phyloP scores from a whole-genome alignment of 2,888 invertebrate genomes.

The Nowickia ferox region DNA sequence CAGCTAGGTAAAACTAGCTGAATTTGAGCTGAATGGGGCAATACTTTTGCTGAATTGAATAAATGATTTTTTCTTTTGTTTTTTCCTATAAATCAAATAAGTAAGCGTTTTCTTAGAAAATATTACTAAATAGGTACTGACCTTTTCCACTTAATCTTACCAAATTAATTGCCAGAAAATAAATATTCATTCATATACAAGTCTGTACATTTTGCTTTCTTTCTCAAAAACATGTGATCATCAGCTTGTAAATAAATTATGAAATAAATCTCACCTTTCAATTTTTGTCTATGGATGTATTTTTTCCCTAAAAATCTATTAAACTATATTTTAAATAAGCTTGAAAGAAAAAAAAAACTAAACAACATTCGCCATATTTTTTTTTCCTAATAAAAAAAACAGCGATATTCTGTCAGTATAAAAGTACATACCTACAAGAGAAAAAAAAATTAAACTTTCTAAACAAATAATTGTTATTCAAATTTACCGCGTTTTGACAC shows the following conservation, averaged over 20 bases:
- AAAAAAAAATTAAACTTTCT: conserved; percentile 32
- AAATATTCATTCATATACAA: not conserved
- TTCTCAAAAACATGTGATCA: not conserved
- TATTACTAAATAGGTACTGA: conserved; percentile 10
- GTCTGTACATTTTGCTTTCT: not conserved
- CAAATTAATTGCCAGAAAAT: conserved; percentile 12
- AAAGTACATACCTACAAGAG: not conserved
- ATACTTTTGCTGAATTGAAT: no score
- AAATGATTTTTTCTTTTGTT: not conserved
- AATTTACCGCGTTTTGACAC: conserved; percentile 38
- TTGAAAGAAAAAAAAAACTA: not conserved
- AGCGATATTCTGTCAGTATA: not conserved
- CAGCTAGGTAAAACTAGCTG: no score
- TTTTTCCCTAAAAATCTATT: conserved; percentile 37
- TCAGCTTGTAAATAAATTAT: not conserved
- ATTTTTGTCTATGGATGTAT: not conserved
- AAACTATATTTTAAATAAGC: conserved; percentile 32
- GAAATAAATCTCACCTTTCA: conserved; percentile 16
- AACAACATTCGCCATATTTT: conserved; percentile 13
- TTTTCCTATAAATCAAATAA: not conserved
- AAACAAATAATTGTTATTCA: conserved; percentile 38
- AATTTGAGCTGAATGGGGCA: no score
- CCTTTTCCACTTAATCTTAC: not conserved
- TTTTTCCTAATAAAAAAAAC: not conserved
- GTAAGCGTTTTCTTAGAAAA: not conserved